Evolutionary conservation across 2,888 invertebrate species (phyloP), one percentile per base, ranked within the genome.

Genomic region (Oligia fasciuncula): DNA sequence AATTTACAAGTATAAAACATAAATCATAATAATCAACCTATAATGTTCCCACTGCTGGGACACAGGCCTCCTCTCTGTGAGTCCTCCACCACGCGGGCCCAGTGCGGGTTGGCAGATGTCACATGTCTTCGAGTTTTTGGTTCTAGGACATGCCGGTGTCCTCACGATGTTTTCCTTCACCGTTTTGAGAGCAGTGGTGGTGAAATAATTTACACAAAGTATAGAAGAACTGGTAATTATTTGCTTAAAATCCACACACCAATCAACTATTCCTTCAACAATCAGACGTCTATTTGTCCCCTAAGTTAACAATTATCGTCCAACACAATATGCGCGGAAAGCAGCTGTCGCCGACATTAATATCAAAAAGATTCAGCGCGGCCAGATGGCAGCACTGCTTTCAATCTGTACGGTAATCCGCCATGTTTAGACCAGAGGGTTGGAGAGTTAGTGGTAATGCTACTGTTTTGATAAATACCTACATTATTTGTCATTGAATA

Each of bases 321-420:
- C 23, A 2, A 29, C 49, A 79, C 87, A 77, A 86, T 83, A 84
- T 79, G 85, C 72, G 76, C 76, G 77, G 80, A 79, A 63, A 74
- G 46, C 84, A 92, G 87, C 89, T 91, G 93, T 83, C 87, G 83
- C 85, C 87, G 79, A 89, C 93, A 93, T 94, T 94, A 94, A 94
- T 94, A 94, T 92, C 92, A 92, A 93, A 94, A 94, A 93, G 93
- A 93, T 94, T 89, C 87, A 74, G 86, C 76, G 77, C 87, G 86
- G 79, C 87, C 90, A 89, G 89, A 89, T 90, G 89, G 87, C 89
- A 82, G 85, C 86, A 87, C 88, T 80, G 86, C 79, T 87, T 87
- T 82, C 90, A 91, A 90, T 91, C 88, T 90, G 87, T 84, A 85
- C 90, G 84, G 80, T 87, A 87, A 90, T 85, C 76, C 73, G 78